A percentile compares a stretch with the other conserved stretches of the same genome.
Evolutionary conservation across 2,113 vertebrate species (phyloP).

Genomic region (Platysteira castanea): DNA sequence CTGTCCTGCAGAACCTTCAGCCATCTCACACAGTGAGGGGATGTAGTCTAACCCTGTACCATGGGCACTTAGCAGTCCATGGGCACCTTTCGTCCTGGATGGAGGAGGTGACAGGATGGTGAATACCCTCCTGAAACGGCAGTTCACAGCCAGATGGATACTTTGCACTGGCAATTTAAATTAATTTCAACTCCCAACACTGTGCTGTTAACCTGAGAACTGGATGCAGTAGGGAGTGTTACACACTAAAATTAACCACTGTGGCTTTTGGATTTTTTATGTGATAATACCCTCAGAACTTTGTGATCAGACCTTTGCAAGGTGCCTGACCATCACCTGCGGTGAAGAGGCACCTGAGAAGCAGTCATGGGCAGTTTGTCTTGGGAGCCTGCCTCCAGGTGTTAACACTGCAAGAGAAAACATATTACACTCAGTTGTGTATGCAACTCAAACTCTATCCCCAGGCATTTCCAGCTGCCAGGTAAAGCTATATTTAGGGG

Average conservation of each 20-base stretch:
- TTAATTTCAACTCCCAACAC: not conserved
- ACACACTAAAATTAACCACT: not conserved
- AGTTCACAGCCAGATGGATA: not conserved
- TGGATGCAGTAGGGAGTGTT: not conserved
- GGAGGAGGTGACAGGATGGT: not conserved
- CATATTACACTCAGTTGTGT: fast-evolving
- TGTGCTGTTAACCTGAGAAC: not conserved
- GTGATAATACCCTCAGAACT: not conserved
- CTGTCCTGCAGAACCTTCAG: not conserved
- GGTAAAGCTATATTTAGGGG: not conserved
- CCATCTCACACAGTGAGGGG: fast-evolving
- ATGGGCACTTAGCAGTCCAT: not conserved
- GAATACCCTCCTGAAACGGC: not conserved
- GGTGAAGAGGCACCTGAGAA: not conserved
- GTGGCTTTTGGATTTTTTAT: not conserved
- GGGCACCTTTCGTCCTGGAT: not conserved
- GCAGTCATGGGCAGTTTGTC: not conserved
- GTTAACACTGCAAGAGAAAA: not conserved
- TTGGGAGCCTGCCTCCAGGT: not conserved
- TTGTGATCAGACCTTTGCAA: not conserved
- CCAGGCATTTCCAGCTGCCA: not conserved
- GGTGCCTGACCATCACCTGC: not conserved
- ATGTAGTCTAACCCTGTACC: not conserved
- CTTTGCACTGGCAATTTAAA: not conserved
- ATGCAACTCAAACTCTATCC: not conserved